Conservation (phyloP, 2,888 invertebrate genomes). For the Drosophila bunnanda region DNA sequence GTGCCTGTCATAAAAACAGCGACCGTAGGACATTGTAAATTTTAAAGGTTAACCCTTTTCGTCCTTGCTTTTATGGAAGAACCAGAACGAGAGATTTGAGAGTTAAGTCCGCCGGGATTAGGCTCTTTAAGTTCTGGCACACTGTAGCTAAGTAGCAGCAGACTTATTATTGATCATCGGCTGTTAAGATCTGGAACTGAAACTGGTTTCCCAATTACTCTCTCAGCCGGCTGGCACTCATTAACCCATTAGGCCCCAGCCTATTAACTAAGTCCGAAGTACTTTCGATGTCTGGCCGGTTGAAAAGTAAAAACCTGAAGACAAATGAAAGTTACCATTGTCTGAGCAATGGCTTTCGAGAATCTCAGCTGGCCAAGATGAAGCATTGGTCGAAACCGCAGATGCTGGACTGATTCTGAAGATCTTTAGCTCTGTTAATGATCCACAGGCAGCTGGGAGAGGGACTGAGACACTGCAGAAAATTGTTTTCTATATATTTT, state of each 20-base stretch:
- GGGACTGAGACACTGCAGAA: neutral
- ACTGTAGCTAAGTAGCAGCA: no score
- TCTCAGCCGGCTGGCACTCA: slow-evolving; percentile 21
- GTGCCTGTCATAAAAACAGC: slow-evolving; percentile 66
- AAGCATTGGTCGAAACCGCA: slow-evolving; percentile 65
- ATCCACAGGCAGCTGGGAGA: slow-evolving; percentile 59
- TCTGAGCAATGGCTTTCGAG: slow-evolving; percentile 34
- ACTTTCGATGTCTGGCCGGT: slow-evolving; percentile 55
- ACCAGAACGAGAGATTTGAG: slow-evolving; percentile 27
- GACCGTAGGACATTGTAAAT: slow-evolving; percentile 66
- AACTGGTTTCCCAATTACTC: slow-evolving; percentile 41
- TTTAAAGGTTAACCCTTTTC: slow-evolving; percentile 51
- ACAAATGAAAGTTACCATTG: slow-evolving; percentile 75
- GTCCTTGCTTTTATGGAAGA: slow-evolving; percentile 22
- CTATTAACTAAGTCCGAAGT: slow-evolving; percentile 46
- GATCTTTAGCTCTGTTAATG: slow-evolving; percentile 59
- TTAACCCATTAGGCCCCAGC: slow-evolving; percentile 40
- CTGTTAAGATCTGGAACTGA: slow-evolving; percentile 10
- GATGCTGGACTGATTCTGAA: slow-evolving; percentile 38
- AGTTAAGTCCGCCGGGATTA: slow-evolving; percentile 40
- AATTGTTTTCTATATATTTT: no score
- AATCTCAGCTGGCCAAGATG: slow-evolving; percentile 1
- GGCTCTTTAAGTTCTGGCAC: slow-evolving; percentile 9
- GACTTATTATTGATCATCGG: slow-evolving; percentile 30
- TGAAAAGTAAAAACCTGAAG: slow-evolving; percentile 69